phyloP scores from a whole-genome alignment of 2,888 invertebrate species.

The Tenthredo scrophulariae region DNA sequence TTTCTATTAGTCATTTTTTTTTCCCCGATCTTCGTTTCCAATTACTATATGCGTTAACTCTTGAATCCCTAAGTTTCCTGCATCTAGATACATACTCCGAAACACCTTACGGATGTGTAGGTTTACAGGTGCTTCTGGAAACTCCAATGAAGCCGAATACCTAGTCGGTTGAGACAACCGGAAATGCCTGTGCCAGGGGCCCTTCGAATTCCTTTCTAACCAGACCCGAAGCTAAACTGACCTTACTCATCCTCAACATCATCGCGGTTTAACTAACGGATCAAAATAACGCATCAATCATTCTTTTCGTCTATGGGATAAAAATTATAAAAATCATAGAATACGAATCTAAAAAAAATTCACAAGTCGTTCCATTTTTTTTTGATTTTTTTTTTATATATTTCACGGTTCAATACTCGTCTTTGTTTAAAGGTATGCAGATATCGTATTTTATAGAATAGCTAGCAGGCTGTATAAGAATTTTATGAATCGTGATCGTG shows the following conservation, averaged over 20 bases:
- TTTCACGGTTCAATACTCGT: neutral
- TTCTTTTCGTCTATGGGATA: neutral
- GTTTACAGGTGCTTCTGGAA: conserved; percentile 6
- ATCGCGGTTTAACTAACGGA: neutral
- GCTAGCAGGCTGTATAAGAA: neutral
- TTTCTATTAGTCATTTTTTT: neutral
- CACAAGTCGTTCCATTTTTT: neutral
- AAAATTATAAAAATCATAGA: neutral
- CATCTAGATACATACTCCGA: neutral
- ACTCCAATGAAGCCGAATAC: neutral
- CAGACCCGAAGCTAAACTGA: conserved; percentile 35
- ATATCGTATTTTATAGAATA: neutral
- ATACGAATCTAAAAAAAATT: neutral
- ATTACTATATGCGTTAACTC: neutral
- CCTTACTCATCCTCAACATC: conserved; percentile 15
- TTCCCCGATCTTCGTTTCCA: neutral
- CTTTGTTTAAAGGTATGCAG: neutral
- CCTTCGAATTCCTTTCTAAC: conserved; percentile 29
- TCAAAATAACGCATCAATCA: neutral
- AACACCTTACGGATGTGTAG: neutral
- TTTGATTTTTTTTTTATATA: neutral
- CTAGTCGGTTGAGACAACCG: conserved; percentile 29
- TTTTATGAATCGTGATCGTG: neutral
- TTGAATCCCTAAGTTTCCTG: neutral
- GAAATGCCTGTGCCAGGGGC: conserved; percentile 37